phyloP scores from a whole-genome alignment of 1,140 invertebrate species.

The Trissolcus basalis region DNA sequence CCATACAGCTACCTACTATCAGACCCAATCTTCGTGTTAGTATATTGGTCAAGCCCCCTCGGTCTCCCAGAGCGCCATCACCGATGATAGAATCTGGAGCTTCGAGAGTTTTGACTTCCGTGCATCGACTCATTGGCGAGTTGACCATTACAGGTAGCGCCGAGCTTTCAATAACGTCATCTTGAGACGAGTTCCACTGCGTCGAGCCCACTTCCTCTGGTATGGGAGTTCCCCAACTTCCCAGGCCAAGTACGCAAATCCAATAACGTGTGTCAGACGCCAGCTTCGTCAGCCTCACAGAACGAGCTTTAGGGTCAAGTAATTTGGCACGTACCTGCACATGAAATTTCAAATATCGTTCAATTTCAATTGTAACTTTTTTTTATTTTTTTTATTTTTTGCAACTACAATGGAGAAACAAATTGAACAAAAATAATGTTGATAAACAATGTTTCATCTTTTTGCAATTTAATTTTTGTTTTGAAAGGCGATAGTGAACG shows the following conservation, averaged over 20 bases:
- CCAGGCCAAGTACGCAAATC: slow-evolving; percentile 91
- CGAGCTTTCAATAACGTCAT: slow-evolving; percentile 76
- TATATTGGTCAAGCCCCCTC: slow-evolving; percentile 79
- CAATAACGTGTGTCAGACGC: slow-evolving; percentile 87
- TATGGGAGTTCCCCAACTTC: slow-evolving; percentile 79
- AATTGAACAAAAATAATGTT: no score
- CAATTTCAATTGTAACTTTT: no score
- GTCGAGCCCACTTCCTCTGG: slow-evolving; percentile 67
- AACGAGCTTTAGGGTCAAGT: slow-evolving; percentile 82
- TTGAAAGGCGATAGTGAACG: no score
- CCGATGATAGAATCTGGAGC: slow-evolving; percentile 80
- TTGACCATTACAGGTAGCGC: slow-evolving; percentile 82
- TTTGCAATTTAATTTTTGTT: no score
- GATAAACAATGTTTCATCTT: no score
- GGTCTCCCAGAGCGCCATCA: slow-evolving; percentile 80
- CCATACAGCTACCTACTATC: slow-evolving; percentile 90
- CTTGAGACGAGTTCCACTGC: slow-evolving; percentile 75
- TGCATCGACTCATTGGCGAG: slow-evolving; percentile 84
- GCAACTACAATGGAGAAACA: no score
- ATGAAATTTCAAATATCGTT: slow-evolving; percentile 20
- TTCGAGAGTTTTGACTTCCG: slow-evolving; percentile 85
- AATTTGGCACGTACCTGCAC: slow-evolving; percentile 83
- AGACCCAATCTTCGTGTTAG: slow-evolving; percentile 88
- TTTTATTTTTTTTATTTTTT: neutral
- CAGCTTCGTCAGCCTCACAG: slow-evolving; percentile 84